Base-by-base conservation (phyloP, 1,140 invertebrate genomes). In the Heterodera carotae region DNA sequence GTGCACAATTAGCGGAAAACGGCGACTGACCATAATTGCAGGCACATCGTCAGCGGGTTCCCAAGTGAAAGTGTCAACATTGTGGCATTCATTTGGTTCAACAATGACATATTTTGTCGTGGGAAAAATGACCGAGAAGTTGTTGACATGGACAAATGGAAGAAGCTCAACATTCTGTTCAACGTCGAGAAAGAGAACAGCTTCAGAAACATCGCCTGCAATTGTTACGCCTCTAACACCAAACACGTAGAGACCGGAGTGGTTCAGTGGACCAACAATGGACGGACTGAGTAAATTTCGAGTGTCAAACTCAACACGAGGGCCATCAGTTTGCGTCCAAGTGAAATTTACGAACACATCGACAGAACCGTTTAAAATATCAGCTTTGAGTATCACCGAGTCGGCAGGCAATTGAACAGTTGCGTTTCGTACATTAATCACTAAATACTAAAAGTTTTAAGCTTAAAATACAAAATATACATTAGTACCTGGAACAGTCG, bases 51-150 rank as follows among this genome's bases (percentile, higher is more conserved):
- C 22, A 2, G n/a, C 69, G 34, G 39, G 69, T 48, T 33, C n/a
- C 69, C 69, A 71, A 31, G 48, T 71, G 33, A 25, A 71, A 71
- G 29, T 56, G 22, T 71, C 34, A 31, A 31, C 6, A 43, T 71
- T 71, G 12, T 6, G 18, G 2, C 48, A 71, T 18, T 22, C 22
- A 31, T 43, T 59, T 10, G 69, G 29, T 27, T 71, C 33, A 31
- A 71, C 31, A 71, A 71, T n/a, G 31, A 31, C 69, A 43, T 25
- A 71, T 56, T 71, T 71, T 71, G 10, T 31, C 48, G n/a, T n/a
- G n/a, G 69, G 69, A 2, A 71, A 71, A 25, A n/a, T 0, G n/a
- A 71, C 12, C 8, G 22, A 33, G 0, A 71, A 6, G n/a, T 71
- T 71, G 29, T 71, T 33, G 22, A 27, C 5, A 2, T n/a, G 48